Base-by-base conservation (phyloP, 1,140 invertebrate genomes). In the Drosophila albomicans region DNA sequence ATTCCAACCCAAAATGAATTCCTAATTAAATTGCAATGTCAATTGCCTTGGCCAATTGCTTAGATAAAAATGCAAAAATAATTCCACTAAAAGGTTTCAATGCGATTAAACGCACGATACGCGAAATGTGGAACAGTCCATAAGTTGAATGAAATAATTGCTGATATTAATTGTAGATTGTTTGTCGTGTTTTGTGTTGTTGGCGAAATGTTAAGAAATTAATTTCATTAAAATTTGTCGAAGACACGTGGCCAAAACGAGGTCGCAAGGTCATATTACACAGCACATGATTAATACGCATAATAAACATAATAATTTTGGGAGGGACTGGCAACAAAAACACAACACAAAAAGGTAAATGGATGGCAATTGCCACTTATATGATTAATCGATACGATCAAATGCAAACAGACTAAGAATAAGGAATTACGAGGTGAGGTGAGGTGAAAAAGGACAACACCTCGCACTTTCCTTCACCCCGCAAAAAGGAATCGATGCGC, bases 361-460 rank as follows among this genome's bases (percentile, higher is more conserved):
- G 65, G 56, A 16, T 48, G 46, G 54, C 69, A 72, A 76, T 76
- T 66, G 56, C 68, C 66, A 57, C 25, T 72, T 49, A 56, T 61
- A 72, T 76, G 69, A 76, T 76, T 76, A 76, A 76, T 76, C 74
- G 68, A 52, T 54, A 56, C 57, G 56, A 76, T 72, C 62, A 75
- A 75, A 71, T 57, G 54, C 68, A 76, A 56, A 66, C 58, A 43
- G 7, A 8, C 35, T 7, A 38, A 3, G 35, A 38, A 25, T 25
- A 25, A 4, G 20, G 20, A 25, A 25, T 25, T 25, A 25, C 35
- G 32, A 32, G 32, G 5, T 7, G 32, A 25, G 32, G 15, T 16
- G 15, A 16, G 15, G 15, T 16, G 5, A 43, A 25, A 28, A n/a
- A 25, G 35, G 5, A 43, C n/a, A 59, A 30, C 20, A 16, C 20